Evolutionary conservation across 2,888 invertebrate species (phyloP), one percentile per base, ranked within the genome.

Genomic region (Selenia dentaria): DNA sequence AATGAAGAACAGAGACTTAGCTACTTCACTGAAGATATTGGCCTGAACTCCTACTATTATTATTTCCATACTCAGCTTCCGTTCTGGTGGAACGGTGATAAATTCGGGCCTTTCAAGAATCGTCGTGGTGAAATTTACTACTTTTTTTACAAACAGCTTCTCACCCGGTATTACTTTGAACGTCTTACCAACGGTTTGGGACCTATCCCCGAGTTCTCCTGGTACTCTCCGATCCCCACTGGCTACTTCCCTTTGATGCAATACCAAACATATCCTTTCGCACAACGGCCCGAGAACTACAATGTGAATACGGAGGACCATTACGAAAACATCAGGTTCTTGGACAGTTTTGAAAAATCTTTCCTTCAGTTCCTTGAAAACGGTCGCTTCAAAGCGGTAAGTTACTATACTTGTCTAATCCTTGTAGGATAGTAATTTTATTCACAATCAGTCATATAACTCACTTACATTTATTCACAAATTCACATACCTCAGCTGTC

Each of bases 11-110:
- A 91, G 63, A 91, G 88, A 46, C 59, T 95, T 43, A 86, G 92
- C 24, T 95, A 95, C 79, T 94, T 94, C 79, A 93, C 93, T 20
- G 94, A 95, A 68, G 95, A 95, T 65, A 84, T 95, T 58, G 94
- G 93, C 47, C 80, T 94, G 64, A 95, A 94, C 77, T 68, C 92
- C 0, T 94, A 90, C 79, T 94, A 95, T 84, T 93, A 92, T 77
- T 93, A 92, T 76, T 92, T 93, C 83, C 92, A 94, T 64, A 69
- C 90, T 51, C 90, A 92, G 45, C 91, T 91, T 65, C 93, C 94
- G 25, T 93, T 93, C 90, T 94, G 93, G 92, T 80, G 94, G 71
- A 84, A 89, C 33, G 90, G 92, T 39, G 80, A 92, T 13, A 81
- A 91, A 37, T 89, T 86, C 45, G 82, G 80, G 53, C 40, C 81